Evolutionary conservation across 2,888 invertebrate species (phyloP).

Genomic region (Thumatha senex): DNA sequence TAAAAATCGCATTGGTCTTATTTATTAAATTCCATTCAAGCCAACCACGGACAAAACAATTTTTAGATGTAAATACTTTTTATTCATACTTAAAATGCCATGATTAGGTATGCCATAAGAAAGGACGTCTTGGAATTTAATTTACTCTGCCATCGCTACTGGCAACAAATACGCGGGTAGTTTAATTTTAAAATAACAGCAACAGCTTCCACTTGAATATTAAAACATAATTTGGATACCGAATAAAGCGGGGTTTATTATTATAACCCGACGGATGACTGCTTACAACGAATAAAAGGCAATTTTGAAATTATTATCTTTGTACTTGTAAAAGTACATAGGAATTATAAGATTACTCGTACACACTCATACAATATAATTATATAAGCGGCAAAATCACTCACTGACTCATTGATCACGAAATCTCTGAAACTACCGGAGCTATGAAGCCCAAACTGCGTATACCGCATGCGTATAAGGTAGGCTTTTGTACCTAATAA

Average conservation of each 20-base stretch:
- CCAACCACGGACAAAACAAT: conserved; percentile 25
- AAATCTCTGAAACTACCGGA: no score
- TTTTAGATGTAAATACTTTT: conserved; percentile 5
- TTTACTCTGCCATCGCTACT: conserved; percentile 41
- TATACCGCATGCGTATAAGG: no score
- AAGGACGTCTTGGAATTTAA: conserved; percentile 63
- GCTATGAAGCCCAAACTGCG: no score
- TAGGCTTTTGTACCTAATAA: no score
- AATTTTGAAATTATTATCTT: background rate
- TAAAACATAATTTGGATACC: conserved; percentile 41
- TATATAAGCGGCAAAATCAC: background rate
- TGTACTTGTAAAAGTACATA: background rate
- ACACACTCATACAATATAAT: background rate
- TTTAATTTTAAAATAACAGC: conserved; percentile 42
- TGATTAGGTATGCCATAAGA: conserved; percentile 33
- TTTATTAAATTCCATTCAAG: conserved; percentile 45
- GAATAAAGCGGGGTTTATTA: conserved; percentile 22
- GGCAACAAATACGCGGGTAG: conserved; percentile 31
- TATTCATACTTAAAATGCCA: conserved; percentile 46
- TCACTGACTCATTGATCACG: no score
- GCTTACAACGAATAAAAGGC: conserved; percentile 5
- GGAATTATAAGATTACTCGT: background rate
- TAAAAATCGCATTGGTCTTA: conserved; percentile 30
- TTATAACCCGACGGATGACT: background rate
- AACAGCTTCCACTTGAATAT: conserved; percentile 21